These are phyloP conservation scores for Tillus elongatus DNA, from an alignment of 2,888 invertebrate genomes.

Conservation along the genomic window DNA sequence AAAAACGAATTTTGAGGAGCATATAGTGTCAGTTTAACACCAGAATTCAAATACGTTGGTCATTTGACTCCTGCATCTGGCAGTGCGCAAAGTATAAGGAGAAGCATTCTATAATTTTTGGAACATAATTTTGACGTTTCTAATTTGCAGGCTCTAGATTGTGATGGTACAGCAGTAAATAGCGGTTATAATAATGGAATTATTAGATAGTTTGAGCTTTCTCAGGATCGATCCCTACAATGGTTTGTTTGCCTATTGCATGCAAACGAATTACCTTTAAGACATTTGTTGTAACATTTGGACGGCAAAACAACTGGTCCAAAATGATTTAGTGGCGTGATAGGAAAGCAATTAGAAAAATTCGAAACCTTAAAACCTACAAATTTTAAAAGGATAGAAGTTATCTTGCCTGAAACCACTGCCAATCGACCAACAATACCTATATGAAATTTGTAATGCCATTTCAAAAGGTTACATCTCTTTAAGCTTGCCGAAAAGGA, in stretches of 20 bases:
- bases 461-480: conserved; percentile 3
- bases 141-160: conserved; percentile 19
- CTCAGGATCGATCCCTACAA: conserved; percentile 20
- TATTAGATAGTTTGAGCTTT: conserved; percentile 17
- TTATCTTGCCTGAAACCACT: conserved; percentile 4
- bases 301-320: conserved; percentile 24
- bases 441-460: conserved; percentile 7
- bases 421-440: conserved; percentile 5
- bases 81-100: too few species aligned
- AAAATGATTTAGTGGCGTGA: conserved; percentile 18
- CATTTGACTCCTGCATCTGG: not conserved
- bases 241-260: conserved; percentile 22
- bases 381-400: conserved; percentile 6
- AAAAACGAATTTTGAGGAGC: not conserved
- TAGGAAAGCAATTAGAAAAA: conserved; percentile 14
- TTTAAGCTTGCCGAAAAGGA: conserved; percentile 6
- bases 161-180: conserved; percentile 22
- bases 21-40: not conserved
- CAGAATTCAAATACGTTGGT: not conserved
- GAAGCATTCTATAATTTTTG: too few species aligned
- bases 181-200: conserved; percentile 21
- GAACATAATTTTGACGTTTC: too few species aligned
- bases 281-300: conserved; percentile 21
- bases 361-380: not conserved
- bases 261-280: conserved; percentile 21